Evolutionary conservation across 2,888 invertebrate genomes (phyloP).

Genomic region (Cerceris rybyensis): DNA sequence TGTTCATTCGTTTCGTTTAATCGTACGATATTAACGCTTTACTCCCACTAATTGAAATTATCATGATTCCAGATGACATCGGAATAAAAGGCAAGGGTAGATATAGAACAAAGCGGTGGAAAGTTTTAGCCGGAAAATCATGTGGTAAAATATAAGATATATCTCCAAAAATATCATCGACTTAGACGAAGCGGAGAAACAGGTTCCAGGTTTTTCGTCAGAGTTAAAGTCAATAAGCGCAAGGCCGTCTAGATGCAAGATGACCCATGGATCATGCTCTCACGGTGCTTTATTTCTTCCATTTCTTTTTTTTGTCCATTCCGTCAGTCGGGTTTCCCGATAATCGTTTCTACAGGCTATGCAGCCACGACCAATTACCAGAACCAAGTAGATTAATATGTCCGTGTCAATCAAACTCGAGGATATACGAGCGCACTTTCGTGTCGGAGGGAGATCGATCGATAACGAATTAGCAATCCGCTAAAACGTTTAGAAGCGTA

Average conservation of each 20-base stretch:
- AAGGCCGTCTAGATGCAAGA: constrained; percentile 48
- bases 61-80: not conserved
- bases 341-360: constrained; percentile 5
- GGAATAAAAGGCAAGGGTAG: too few species aligned
- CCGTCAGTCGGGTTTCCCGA: not conserved
- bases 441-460: constrained; percentile 22
- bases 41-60: constrained; percentile 22
- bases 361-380: not conserved
- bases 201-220: constrained; percentile 58
- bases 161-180: constrained; percentile 35
- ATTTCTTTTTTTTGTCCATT: not conserved
- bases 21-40: constrained; percentile 24
- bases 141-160: not conserved
- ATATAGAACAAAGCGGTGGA: not conserved
- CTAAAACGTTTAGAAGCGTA: constrained; percentile 24
- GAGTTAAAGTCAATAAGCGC: constrained; percentile 50
- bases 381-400: constrained; percentile 36
- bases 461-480: constrained; percentile 41
- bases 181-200: constrained; percentile 43
- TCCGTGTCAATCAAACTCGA: constrained; percentile 28
- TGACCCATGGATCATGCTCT: constrained; percentile 21
- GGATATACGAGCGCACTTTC: constrained; percentile 10
- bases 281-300: constrained; percentile 5
- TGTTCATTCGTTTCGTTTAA: constrained; percentile 54
- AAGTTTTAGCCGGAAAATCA: constrained; percentile 36